Evolutionary conservation across 2,888 invertebrate genomes (phyloP), one percentile per base, ranked within the genome.

Genomic region (Gari tellinella): DNA sequence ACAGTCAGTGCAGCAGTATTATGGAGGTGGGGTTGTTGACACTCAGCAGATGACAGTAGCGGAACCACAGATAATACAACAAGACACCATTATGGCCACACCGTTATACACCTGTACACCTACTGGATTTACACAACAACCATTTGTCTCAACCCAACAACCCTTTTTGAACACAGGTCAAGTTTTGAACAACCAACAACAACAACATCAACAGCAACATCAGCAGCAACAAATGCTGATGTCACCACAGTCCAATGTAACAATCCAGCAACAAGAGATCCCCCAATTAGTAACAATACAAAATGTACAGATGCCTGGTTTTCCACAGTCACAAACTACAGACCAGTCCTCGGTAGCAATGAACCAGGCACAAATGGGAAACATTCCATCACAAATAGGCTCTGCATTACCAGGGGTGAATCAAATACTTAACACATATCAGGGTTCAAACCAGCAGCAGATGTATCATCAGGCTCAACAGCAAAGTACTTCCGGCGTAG

Each of bases 181-280:
- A 10, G 31, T 31, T 7, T 31, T 31, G 31, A 31, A 31, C 10
- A 31, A 31, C 10, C 31, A 4, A 31, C 31, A 31, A 31, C 31
- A 31, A 10, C 5, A 10, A 7, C 31, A 31, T 4, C 4, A 7
- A 7, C 10, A 7, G 31, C 4, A 31, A 4, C 4, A 25, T 41
- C 46, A 48, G 7, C 67, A 67, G 26, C 60, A 56, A 21, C 58
- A 60, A 3, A 15, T 61, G 19, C 26, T 60, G 5, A 31, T 53
- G 10, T 10, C 45, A 19, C 23, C 19, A 37, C 53, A 53, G 21
- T 38, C 53, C n/a, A 23, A 38, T 40, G 12, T 53, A 2, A 15
- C 23, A 4, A 15, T 53, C 7, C 53, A 37, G 21, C 53, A 53
- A 19, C 7, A 17, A 14, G 21, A 21, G 2, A 40, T 53, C 14